A percentile compares a stretch with the other conserved stretches of the same genome.
Evolutionary conservation across 2,113 vertebrate species (phyloP).

Genomic region (Xyliphius kryptos): DNA sequence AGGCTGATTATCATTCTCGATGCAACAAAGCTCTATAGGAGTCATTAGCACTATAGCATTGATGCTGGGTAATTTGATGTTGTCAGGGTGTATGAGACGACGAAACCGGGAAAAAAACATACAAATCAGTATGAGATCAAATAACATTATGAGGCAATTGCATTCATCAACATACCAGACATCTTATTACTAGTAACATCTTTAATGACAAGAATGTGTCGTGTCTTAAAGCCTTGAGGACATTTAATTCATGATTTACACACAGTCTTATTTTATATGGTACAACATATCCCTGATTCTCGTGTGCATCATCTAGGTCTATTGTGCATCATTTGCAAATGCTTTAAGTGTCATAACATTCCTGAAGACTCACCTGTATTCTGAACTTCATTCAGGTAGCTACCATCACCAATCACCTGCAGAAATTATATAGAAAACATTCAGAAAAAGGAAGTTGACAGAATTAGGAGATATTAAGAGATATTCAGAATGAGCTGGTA

Average conservation of each 20-base stretch:
- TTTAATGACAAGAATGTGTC: slow-evolving; percentile 22
- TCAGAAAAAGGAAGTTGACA: slow-evolving; percentile 23
- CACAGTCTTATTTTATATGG: neutral
- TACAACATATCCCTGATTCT: neutral
- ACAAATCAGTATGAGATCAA: slow-evolving; percentile 21
- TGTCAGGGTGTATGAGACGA: slow-evolving; percentile 18
- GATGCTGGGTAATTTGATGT: slow-evolving; percentile 37
- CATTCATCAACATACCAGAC: slow-evolving; percentile 25
- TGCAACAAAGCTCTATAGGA: slow-evolving; percentile 40
- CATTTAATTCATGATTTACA: slow-evolving; percentile 30
- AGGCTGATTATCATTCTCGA: slow-evolving; percentile 40
- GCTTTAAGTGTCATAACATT: neutral
- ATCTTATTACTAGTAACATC: slow-evolving; percentile 1
- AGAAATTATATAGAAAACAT: slow-evolving; percentile 18
- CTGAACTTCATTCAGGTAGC: slow-evolving; percentile 69
- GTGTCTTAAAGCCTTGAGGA: slow-evolving; percentile 15
- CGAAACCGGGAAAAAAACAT: slow-evolving; percentile 10
- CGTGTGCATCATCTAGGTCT: too few relatives aligned
- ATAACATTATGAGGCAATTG: slow-evolving; percentile 24
- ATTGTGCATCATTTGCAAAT: too few relatives aligned
- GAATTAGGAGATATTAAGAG: slow-evolving; percentile 24
- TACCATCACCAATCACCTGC: slow-evolving; percentile 67
- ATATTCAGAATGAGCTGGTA: slow-evolving; percentile 26
- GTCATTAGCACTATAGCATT: slow-evolving; percentile 37
- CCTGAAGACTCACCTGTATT: slow-evolving; percentile 62